Evolutionary conservation across 1,140 invertebrate genomes (phyloP).

Genomic region (Drosophila athabasca): DNA sequence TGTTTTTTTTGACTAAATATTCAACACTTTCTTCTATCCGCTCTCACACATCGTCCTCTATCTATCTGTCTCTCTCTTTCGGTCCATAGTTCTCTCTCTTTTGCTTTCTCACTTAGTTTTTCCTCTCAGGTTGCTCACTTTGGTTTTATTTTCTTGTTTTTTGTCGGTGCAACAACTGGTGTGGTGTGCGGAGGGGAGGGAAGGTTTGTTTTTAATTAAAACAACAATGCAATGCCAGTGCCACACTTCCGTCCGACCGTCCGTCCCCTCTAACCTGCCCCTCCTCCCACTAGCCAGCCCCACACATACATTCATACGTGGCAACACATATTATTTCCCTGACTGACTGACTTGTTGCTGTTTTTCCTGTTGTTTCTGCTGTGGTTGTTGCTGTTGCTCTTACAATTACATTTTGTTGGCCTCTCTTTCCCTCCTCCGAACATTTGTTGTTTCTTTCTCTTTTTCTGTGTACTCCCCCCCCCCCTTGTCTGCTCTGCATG

Average conservation of each 20-base stretch:
- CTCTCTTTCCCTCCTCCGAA: neutral
- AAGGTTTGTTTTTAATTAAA: slow-evolving; percentile 79
- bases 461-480: too few species aligned
- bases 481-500: too few species aligned
- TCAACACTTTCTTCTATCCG: slow-evolving; percentile 61
- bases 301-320: neutral
- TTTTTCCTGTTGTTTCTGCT: slow-evolving; percentile 33
- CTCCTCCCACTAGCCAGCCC: neutral
- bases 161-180: slow-evolving; percentile 47
- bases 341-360: slow-evolving; percentile 60
- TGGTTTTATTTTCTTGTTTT: slow-evolving; percentile 37
- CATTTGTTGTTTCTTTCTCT: neutral
- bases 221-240: slow-evolving; percentile 72
- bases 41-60: slow-evolving; percentile 5
- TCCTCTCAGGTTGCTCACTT: slow-evolving; percentile 60
- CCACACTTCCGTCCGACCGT: slow-evolving; percentile 41
- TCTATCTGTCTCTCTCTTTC: neutral
- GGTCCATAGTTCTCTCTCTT: neutral
- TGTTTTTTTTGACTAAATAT: slow-evolving; percentile 67
- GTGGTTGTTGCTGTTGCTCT: slow-evolving; percentile 53
- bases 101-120: neutral
- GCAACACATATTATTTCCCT: slow-evolving; percentile 54
- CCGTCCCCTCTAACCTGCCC: slow-evolving; percentile 20
- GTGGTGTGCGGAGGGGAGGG: slow-evolving; percentile 1
- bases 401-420: slow-evolving; percentile 70